phyloP scores from a whole-genome alignment of 1,140 invertebrate genomes.

The Helicoverpa armigera region DNA sequence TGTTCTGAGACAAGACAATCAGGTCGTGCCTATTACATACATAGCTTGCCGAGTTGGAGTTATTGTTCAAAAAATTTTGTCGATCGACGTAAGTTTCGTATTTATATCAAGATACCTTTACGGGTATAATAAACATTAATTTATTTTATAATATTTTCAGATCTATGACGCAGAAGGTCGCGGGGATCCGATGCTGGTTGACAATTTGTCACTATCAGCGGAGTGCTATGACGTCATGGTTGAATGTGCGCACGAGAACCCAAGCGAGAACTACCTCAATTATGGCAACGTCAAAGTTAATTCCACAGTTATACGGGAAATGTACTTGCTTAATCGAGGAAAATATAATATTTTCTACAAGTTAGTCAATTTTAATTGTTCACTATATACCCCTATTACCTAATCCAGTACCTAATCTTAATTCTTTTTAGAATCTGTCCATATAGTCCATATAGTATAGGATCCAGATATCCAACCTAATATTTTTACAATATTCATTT shows the following conservation, averaged over 20 bases:
- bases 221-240: slow-evolving; percentile 84
- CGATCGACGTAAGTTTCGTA: slow-evolving; percentile 72
- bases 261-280: slow-evolving; percentile 72
- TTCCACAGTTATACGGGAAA: slow-evolving; percentile 70
- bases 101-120: too few species aligned
- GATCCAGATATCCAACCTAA: too few species aligned
- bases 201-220: slow-evolving; percentile 71
- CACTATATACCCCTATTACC: background rate
- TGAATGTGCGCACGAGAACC: slow-evolving; percentile 77
- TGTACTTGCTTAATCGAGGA: slow-evolving; percentile 79
- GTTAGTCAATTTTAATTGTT: slow-evolving; percentile 57
- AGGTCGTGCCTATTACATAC: slow-evolving; percentile 79
- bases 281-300: slow-evolving; percentile 84
- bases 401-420: background rate
- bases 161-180: slow-evolving; percentile 78
- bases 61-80: slow-evolving; percentile 68
- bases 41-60: slow-evolving; percentile 79
- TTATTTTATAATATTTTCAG: slow-evolving; percentile 57
- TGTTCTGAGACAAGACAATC: slow-evolving; percentile 74
- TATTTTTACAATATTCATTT: too few species aligned
- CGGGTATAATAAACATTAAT: background rate
- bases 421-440: background rate
- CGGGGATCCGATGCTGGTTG: slow-evolving; percentile 76
- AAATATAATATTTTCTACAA: slow-evolving; percentile 82
- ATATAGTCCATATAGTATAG: too few species aligned